Evolutionary conservation across 2,888 invertebrate genomes (phyloP).

Genomic region (Dicycla oo): DNA sequence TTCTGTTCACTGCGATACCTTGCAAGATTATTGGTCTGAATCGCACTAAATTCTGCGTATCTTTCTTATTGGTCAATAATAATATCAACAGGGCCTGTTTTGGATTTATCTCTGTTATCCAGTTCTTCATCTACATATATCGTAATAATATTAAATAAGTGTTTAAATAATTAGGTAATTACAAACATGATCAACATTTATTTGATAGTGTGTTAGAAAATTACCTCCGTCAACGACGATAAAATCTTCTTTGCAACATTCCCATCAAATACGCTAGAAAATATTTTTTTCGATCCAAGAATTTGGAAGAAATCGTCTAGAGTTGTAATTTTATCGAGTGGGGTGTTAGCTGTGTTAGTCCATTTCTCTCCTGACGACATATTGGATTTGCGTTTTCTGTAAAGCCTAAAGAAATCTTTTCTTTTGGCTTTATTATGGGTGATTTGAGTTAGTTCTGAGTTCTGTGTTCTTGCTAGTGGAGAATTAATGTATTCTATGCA

Average conservation of each 20-base stretch:
- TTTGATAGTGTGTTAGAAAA: not conserved
- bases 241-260: slow-evolving; percentile 75
- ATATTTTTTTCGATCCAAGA: slow-evolving; percentile 75
- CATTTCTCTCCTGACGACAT: slow-evolving; percentile 56
- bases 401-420: slow-evolving; percentile 73
- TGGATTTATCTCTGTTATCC: slow-evolving; percentile 81
- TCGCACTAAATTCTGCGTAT: slow-evolving; percentile 78
- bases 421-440: slow-evolving; percentile 59
- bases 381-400: slow-evolving; percentile 81
- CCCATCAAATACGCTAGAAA: slow-evolving; percentile 78
- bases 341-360: slow-evolving; percentile 64
- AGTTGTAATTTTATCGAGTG: slow-evolving; percentile 76
- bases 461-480: slow-evolving; percentile 7
- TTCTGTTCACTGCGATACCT: slow-evolving; percentile 85
- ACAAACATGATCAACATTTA: not conserved
- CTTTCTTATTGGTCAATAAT: slow-evolving; percentile 82
- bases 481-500: slow-evolving; percentile 45
- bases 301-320: slow-evolving; percentile 83
- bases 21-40: slow-evolving; percentile 81
- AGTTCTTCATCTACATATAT: slow-evolving; percentile 79
- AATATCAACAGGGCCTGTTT: slow-evolving; percentile 81
- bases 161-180: not conserved
- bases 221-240: slow-evolving; percentile 77
- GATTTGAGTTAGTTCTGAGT: slow-evolving; percentile 14
- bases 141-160: not conserved